phyloP scores from a whole-genome alignment of 2,113 vertebrate species.

The Amazona guildingii region DNA sequence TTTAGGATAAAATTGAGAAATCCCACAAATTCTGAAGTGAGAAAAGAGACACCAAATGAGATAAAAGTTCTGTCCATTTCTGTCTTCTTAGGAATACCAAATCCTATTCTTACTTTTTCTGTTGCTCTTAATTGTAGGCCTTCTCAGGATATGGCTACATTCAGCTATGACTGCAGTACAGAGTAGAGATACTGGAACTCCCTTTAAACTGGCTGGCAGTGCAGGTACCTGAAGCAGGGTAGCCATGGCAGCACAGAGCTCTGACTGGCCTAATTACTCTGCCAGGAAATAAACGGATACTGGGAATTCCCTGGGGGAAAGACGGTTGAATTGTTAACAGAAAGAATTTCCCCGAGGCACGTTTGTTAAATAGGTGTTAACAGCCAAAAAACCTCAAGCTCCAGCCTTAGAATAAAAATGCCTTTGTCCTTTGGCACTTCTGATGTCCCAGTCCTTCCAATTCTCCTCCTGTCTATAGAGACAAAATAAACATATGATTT shows the following conservation, averaged over 20 bases:
- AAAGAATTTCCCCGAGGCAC: neutral
- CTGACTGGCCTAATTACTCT: constrained; percentile 39
- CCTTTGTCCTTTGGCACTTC: constrained; percentile 3
- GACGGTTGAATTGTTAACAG: constrained; percentile 48
- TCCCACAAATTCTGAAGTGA: neutral
- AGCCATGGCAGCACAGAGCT: constrained; percentile 39
- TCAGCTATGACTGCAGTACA: neutral
- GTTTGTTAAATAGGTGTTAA: constrained; percentile 32
- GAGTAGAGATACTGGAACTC: neutral
- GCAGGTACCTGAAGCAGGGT: constrained; percentile 13
- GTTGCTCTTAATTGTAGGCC: neutral
- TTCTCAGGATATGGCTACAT: neutral
- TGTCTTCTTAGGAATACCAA: neutral
- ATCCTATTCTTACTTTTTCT: neutral
- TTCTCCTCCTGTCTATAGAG: neutral
- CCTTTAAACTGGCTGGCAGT: neutral
- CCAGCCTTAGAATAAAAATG: neutral
- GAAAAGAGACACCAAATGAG: neutral
- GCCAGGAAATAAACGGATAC: constrained; percentile 51
- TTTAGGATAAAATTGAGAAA: neutral
- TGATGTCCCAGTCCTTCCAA: neutral
- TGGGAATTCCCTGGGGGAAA: constrained; percentile 20
- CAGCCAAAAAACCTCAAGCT: neutral
- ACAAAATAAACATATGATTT: neutral
- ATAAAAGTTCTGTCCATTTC: neutral